Base-by-base conservation (phyloP, 2,888 invertebrate species). In the Ellobium chinense region DNA sequence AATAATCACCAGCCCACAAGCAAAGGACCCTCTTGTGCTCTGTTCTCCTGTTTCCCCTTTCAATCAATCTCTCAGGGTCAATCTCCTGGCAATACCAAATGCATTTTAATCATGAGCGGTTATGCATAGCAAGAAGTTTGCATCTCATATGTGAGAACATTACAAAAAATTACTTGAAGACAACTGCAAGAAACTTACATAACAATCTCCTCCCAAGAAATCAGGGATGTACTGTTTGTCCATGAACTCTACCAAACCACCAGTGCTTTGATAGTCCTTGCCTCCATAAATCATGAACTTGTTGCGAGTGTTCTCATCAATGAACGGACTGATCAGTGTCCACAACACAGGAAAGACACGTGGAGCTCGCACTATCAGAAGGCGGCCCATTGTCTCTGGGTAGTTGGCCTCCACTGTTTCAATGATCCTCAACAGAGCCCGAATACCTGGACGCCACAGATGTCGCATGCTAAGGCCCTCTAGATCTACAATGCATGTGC, bases 401-500 rank as follows among this genome's bases (percentile, higher is more conserved):
- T 98, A 98, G 93, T 98, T 97, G 65, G 96, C 96, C 93, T 98
- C 97, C 36, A 97, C 97, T 70, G 97, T 96, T 93, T 97, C 96
- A 87, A 96, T 96, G 84, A 96, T 95, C 82, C 94, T 93, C 39
- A 95, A 90, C 65, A 95, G 91, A 58, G 94, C 94, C 85, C 94
- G 95, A 84, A 98, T 96, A 34, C 98, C 98, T 0, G 98, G 98
- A 85, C 98, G 94, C 98, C 98, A 98, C 82, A 98, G 94, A 93
- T 98, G 98, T 2, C 98, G 95, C 97, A 98, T 98, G 93, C 97
- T 97, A 75, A 98, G 94, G 0, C 98, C 98, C 92, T 98, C 98
- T 88, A 98, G 94, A 94, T 98, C 98, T 39, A 98, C 96, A 79
- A 98, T 94, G 87, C 98, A 94, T 82, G 97, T 96, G 97, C 98